Conservation (phyloP, 1,140 invertebrate species). For the Solenopsis fugax region DNA sequence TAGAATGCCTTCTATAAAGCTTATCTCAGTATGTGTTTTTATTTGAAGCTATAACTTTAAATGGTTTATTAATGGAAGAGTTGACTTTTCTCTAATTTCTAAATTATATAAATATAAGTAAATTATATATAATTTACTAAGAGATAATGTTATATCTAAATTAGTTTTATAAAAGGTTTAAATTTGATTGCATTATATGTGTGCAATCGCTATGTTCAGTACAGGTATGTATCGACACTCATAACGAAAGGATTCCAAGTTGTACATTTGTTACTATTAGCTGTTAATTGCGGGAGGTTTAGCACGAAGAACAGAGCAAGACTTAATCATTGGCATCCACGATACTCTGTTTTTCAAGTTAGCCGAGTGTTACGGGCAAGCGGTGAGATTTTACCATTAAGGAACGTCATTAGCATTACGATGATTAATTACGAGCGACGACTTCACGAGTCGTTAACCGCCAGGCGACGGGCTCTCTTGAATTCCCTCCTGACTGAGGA, state of each 20-base stretch:
- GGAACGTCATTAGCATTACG: conserved; percentile 62
- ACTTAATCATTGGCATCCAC: conserved; percentile 26
- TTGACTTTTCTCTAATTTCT: background rate
- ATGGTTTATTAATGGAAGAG: background rate
- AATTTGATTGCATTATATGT: background rate
- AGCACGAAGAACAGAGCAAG: conserved; percentile 7
- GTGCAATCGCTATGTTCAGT: background rate
- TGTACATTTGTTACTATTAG: conserved; percentile 17
- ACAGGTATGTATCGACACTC: background rate
- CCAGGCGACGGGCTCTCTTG: conserved; percentile 35
- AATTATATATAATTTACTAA: background rate
- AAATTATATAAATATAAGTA: background rate
- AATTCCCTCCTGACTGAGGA: conserved; percentile 1
- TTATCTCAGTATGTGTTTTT: conserved; percentile 4
- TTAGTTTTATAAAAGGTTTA: background rate
- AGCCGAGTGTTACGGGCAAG: conserved; percentile 25
- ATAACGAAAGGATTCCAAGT: background rate
- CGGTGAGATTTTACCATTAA: conserved; percentile 43
- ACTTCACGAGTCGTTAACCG: conserved; percentile 57
- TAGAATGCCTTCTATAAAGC: background rate
- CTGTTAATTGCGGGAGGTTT: conserved; percentile 46
- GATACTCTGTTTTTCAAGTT: conserved; percentile 50
- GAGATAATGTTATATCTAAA: background rate
- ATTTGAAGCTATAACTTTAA: background rate
- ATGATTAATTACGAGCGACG: conserved; percentile 68